Percentiles rank a stretch among this genome's conserved stretches.
These are phyloP conservation scores for Polypedilum vanderplanki DNA, from an alignment of 1,140 invertebrate species.

Conservation along the genomic window DNA sequence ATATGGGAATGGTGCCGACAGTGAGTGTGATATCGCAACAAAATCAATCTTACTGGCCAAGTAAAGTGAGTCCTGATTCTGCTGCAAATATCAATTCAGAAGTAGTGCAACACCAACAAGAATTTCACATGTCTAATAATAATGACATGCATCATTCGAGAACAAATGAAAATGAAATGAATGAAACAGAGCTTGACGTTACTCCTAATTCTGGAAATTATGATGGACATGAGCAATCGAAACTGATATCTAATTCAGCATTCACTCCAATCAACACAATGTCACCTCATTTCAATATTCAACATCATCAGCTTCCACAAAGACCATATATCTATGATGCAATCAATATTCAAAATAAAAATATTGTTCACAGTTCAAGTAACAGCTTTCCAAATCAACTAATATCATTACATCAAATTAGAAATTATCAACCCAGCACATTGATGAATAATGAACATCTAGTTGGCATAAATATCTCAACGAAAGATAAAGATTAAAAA, in stretches of 20 bases:
- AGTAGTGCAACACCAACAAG: slow-evolving; percentile 55
- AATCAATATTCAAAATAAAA: slow-evolving; percentile 64
- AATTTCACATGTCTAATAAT: slow-evolving; percentile 35
- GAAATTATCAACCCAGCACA: slow-evolving; percentile 82
- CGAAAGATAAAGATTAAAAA: slow-evolving; percentile 44
- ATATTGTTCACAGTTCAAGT: slow-evolving; percentile 44
- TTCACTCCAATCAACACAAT: slow-evolving; percentile 89
- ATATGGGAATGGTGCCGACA: slow-evolving; percentile 33
- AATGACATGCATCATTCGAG: slow-evolving; percentile 32
- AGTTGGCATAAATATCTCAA: slow-evolving; percentile 42
- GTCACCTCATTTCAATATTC: slow-evolving; percentile 70
- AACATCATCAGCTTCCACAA: slow-evolving; percentile 64
- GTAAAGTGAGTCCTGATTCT: slow-evolving; percentile 66
- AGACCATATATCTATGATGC: slow-evolving; percentile 89
- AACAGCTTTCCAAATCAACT: slow-evolving; percentile 88
- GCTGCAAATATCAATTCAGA: slow-evolving; percentile 59
- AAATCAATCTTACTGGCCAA: slow-evolving; percentile 69
- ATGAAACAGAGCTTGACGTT: slow-evolving; percentile 30
- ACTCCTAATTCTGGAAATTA: slow-evolving; percentile 39
- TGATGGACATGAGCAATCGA: slow-evolving; percentile 44
- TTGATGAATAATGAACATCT: slow-evolving; percentile 43
- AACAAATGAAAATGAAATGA: neutral
- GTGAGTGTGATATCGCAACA: slow-evolving; percentile 43
- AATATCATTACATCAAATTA: slow-evolving; percentile 91
- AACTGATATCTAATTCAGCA: slow-evolving; percentile 67